Evolutionary conservation across 2,888 invertebrate genomes (phyloP), one percentile per base, ranked within the genome.

Genomic region (Agrochola lota): DNA sequence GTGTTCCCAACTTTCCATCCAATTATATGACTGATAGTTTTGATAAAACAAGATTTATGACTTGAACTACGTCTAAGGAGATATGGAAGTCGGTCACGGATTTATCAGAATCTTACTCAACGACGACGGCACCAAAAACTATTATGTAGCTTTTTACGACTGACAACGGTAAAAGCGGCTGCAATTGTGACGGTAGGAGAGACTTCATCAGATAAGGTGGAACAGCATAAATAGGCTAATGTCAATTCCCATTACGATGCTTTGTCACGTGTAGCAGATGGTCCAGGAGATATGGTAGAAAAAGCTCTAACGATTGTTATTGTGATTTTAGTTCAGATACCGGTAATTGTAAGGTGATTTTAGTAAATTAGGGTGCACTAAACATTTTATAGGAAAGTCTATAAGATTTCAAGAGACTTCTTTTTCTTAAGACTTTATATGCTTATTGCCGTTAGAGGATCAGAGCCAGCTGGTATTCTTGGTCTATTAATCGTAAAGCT

Each of bases 191-290:
- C 92, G 91, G 92, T 91, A 92, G 89, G 89, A 89, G 89, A 90
- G 87, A 87, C 90, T 87, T 84, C 84, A 93, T 94, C 92, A 91
- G 95, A 95, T 95, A 95, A 94, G 91, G 87, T 87, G 80, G 81
- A 88, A 88, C 89, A 91, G 90, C 89, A 90, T 91, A 92, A 94
- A 95, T 95, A 94, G 95, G 94, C 93, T 96, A 95, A 95, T 95
- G 95, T 93, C 92, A 92, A 92, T 91, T 90, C 92, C 92, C 93
- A 95, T 96, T 95, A 96, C 90, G 89, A 90, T 93, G 94, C 91
- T 93, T 92, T 94, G 95, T 95, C 95, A 95, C 96, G 95, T 95
- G 92, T 91, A 89, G 91, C 91, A 92, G 95, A 94, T 94, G 91
- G 82, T 91, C 87, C 74, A 86, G 90, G 91, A 88, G 89, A 91